Evolutionary conservation across 2,797 vertebrate genomes (phyloP), one percentile per base, ranked within the genome.

Genomic region (Hypotaenidia philippensis): DNA sequence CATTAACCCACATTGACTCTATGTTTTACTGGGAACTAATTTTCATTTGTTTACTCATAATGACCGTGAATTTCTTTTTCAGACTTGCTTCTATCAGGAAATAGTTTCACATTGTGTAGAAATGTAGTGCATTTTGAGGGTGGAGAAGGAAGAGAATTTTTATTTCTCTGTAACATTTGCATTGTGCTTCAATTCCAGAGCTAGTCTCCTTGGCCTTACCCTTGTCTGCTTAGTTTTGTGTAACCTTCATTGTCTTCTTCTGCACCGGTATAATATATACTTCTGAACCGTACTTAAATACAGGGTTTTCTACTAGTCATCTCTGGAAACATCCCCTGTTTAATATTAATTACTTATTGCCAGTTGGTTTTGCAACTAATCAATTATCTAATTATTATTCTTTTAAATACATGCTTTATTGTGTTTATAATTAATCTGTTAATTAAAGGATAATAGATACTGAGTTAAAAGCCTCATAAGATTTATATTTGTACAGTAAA

Each of bases 231-330:
- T 47, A 66, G 3, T 19, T 70, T 34, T 49, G 4, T 25, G n/a
- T 55, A 36, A 41, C 4, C 3, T 45, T 60, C 23, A n/a, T 15
- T 1, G 3, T 0, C 3, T 70, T 59, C 12, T 52, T 76, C 20
- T 55, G 21, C 3, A 1, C 3, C 59, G 13, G 20, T 36, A 23
- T 23, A 76, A 84, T 14, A n/a, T 1, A 17, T 45, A 13, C 5
- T 47, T 52, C 34, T 57, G 45, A 63, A 44, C 25, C 14, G 47
- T 11, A 22, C 16, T 70, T 64, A 49, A 85, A 59, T 19, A 13
- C 3, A 2, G 6, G 3, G 2, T 1, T 25, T 49, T 77, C 34
- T 20, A 50, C 4, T 29, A 26, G 34, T 72, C 13, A 32, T 4
- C 7, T 44, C 52, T 55, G 71, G 45, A 61, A 83, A 85, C 4